Evolutionary conservation across 2,888 invertebrate genomes (phyloP).

Genomic region (Cerastoderma edule): DNA sequence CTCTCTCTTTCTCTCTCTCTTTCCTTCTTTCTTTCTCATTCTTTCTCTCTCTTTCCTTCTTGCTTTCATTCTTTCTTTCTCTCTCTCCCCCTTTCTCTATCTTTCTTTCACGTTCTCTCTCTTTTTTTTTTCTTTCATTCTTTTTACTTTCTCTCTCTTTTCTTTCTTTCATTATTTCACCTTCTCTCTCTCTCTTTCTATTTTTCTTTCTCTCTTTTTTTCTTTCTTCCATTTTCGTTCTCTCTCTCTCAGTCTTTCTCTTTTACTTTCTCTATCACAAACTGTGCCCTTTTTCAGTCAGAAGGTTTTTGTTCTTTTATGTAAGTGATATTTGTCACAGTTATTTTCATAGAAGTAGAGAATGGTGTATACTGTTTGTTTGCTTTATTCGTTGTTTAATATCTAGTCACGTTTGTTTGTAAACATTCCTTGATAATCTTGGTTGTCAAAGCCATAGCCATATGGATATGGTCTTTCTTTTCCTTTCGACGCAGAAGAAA

Average conservation of each 20-base stretch:
- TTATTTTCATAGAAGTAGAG: no score
- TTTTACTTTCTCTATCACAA: neutral
- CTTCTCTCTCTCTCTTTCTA: neutral
- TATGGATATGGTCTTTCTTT: no score
- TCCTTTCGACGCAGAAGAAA: no score
- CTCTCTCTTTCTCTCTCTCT: neutral
- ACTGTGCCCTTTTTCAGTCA: no score
- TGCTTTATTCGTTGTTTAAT: no score
- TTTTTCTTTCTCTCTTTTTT: conserved; percentile 6
- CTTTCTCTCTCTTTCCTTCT: neutral
- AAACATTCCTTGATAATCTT: no score
- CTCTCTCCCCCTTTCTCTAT: neutral
- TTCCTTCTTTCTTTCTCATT: neutral
- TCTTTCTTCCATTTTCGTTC: neutral
- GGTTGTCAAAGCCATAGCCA: no score
- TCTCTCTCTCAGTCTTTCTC: neutral
- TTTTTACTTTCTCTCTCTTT: no score
- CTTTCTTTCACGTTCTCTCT: neutral
- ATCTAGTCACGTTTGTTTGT: no score
- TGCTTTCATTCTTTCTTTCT: neutral
- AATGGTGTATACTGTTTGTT: no score
- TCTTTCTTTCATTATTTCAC: neutral
- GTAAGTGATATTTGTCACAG: no score
- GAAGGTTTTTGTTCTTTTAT: no score
- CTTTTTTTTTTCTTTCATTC: neutral